Evolutionary conservation across 2,113 vertebrate genomes (phyloP).

Genomic region (Suricata suricatta): DNA sequence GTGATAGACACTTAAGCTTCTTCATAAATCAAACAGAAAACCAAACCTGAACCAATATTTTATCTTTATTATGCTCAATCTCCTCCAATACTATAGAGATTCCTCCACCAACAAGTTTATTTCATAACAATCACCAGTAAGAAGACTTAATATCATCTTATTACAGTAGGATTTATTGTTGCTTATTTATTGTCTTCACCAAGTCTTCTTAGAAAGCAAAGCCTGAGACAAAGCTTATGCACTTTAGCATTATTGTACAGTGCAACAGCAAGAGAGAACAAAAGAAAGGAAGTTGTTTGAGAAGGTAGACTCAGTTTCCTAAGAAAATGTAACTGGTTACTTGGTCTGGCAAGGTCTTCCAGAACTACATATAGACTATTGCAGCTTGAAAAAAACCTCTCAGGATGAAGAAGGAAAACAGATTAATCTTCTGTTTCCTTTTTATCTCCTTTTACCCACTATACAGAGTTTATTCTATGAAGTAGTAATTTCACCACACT

Average conservation of each 20-base stretch:
- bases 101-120: background rate
- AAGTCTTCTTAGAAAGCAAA: background rate
- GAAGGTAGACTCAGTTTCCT: background rate
- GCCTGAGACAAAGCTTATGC: background rate
- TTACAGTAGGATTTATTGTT: background rate
- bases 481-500: background rate
- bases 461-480: background rate
- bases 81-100: background rate
- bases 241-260: background rate
- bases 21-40: background rate
- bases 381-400: background rate
- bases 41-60: background rate
- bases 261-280: background rate
- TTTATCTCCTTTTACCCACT: background rate
- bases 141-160: background rate
- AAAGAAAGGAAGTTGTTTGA: background rate
- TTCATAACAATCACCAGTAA: background rate
- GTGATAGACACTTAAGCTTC: background rate
- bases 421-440: background rate
- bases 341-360: background rate
- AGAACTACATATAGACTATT: background rate
- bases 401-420: background rate
- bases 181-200: background rate
- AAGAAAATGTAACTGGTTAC: background rate
- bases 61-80: background rate